Conservation (phyloP, 1,140 invertebrate species). For the Cherax destructor region DNA sequence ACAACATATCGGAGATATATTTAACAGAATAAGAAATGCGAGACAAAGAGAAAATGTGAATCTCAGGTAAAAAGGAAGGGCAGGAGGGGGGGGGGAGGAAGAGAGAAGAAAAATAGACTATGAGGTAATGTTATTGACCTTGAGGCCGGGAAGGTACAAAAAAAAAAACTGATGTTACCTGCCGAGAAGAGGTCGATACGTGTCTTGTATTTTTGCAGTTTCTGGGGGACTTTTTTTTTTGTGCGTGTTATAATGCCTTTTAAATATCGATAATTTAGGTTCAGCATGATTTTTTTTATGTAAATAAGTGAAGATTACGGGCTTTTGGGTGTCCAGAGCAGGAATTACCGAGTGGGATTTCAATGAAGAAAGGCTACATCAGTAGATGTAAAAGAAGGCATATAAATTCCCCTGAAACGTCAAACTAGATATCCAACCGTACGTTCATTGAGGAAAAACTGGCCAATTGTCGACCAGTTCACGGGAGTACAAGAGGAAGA, state of each 20-base stretch:
- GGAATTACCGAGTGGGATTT: too few species aligned
- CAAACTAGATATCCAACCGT: background rate
- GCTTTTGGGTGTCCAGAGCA: too few species aligned
- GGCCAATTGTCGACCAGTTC: background rate
- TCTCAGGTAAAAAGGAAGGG: background rate
- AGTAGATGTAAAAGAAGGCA: background rate
- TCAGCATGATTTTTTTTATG: too few species aligned
- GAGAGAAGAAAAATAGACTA: background rate
- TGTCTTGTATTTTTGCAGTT: background rate
- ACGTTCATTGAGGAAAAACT: constrained; percentile 6
- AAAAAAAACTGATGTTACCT: background rate
- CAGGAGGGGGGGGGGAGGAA: background rate
- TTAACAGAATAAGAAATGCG: background rate
- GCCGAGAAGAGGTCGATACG: background rate
- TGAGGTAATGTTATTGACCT: background rate
- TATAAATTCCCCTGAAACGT: too few species aligned
- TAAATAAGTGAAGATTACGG: too few species aligned
- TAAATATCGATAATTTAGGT: too few species aligned
- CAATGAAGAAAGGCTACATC: too few species aligned
- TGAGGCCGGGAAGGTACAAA: background rate
- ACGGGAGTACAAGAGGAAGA: background rate
- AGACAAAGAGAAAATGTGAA: constrained; percentile 16
- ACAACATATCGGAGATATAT: too few species aligned
- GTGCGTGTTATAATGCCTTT: too few species aligned
- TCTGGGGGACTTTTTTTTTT: too few species aligned